phyloP scores from a whole-genome alignment of 2,888 invertebrate species.

The Archips xylosteana region DNA sequence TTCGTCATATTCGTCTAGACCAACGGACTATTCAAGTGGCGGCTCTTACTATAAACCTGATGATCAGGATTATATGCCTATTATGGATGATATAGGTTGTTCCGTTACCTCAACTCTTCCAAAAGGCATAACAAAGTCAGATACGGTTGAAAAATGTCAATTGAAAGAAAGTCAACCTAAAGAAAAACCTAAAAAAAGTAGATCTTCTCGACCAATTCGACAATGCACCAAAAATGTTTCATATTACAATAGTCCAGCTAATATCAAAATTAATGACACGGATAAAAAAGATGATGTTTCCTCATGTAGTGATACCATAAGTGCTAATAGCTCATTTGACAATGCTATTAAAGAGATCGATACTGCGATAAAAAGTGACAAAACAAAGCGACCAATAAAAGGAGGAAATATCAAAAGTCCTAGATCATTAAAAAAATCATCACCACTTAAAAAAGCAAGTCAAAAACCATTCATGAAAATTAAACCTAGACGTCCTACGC shows the following conservation, averaged over 20 bases:
- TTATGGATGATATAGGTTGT: conserved; percentile 62
- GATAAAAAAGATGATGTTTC: conserved; percentile 55
- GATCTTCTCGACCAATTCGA: conserved; percentile 67
- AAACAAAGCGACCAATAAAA: conserved; percentile 50
- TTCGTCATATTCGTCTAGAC: conserved; percentile 75
- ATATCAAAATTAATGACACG: conserved; percentile 52
- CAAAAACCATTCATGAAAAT: conserved; percentile 73
- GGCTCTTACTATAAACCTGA: conserved; percentile 88
- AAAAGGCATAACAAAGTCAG: conserved; percentile 47
- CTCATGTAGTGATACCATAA: conserved; percentile 58
- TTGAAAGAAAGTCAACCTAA: conserved; percentile 48
- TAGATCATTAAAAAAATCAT: conserved; percentile 53
- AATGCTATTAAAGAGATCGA: conserved; percentile 46
- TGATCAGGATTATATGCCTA: conserved; percentile 81
- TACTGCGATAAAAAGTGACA: conserved; percentile 49
- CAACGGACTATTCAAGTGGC: conserved; percentile 87
- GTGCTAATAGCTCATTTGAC: conserved; percentile 53
- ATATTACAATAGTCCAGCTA: conserved; percentile 59
- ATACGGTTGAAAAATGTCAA: conserved; percentile 47
- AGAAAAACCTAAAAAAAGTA: conserved; percentile 43
- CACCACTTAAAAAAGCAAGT: conserved; percentile 64
- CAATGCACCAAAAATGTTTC: conserved; percentile 80
- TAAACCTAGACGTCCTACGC: conserved; percentile 69
- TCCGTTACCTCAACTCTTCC: conserved; percentile 56
- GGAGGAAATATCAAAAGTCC: conserved; percentile 51